Evolutionary conservation across 2,888 invertebrate species (phyloP).

Genomic region (Eugnorisma glareosa): DNA sequence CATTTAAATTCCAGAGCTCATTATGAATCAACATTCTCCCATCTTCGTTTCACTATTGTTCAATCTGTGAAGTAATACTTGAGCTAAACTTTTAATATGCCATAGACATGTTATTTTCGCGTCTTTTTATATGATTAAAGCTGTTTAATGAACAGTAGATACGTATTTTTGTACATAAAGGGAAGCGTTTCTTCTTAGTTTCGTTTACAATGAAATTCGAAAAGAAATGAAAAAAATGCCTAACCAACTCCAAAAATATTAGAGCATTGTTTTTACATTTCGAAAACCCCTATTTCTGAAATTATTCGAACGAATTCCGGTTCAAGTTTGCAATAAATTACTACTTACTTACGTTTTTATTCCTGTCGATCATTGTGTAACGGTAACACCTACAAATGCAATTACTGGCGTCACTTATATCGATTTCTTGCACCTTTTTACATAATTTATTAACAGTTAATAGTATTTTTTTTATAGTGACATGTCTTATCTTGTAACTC

Average conservation of each 20-base stretch:
- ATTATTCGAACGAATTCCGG: background rate
- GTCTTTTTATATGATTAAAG: background rate
- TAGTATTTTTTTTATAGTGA: no score
- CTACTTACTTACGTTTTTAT: background rate
- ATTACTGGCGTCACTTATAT: background rate
- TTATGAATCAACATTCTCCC: slow-evolving; percentile 29
- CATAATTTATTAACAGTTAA: background rate
- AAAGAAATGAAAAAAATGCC: background rate
- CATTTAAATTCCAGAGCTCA: slow-evolving; percentile 35
- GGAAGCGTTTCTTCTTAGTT: background rate
- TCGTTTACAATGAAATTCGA: background rate
- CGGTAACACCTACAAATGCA: background rate
- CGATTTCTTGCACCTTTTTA: background rate
- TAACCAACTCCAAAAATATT: background rate
- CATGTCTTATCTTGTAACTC: background rate
- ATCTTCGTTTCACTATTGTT: slow-evolving; percentile 6
- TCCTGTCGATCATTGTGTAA: background rate
- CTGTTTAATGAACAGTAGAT: background rate
- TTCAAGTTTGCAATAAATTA: background rate
- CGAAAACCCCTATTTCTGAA: background rate
- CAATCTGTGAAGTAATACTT: background rate
- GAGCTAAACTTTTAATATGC: background rate
- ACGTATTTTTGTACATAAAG: background rate
- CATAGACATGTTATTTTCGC: background rate
- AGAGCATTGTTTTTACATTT: background rate